Conservation (phyloP, 2,797 vertebrate genomes). For the Synaphobranchus kaupii region DNA sequence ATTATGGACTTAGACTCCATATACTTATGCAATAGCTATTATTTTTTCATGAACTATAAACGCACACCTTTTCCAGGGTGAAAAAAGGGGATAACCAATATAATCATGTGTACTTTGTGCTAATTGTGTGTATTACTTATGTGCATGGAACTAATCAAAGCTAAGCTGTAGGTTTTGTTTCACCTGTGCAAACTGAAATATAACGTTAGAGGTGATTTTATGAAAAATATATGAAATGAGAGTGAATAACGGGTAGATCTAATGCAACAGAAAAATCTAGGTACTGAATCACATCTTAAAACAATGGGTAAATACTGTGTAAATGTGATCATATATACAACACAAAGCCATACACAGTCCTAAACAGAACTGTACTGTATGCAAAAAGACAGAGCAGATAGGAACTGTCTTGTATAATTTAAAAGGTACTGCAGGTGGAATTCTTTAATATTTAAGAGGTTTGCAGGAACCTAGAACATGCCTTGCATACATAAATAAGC, state of each 20-base stretch:
- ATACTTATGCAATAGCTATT: not conserved
- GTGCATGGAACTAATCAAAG: not conserved
- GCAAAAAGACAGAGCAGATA: constrained; percentile 46
- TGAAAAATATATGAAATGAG: not conserved
- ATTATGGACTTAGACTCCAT: not conserved
- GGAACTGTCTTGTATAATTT: constrained; percentile 60
- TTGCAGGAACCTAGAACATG: constrained; percentile 59
- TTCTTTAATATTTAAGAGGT: constrained; percentile 73
- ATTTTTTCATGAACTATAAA: not conserved
- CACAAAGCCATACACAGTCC: not conserved
- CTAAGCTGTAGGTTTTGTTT: not conserved
- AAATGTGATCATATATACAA: not conserved
- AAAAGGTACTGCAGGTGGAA: constrained; percentile 69
- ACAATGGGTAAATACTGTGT: not conserved
- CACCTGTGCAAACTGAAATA: not conserved
- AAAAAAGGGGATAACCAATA: not conserved
- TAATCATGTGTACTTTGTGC: not conserved
- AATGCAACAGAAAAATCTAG: not conserved
- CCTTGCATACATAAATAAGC: constrained; percentile 63
- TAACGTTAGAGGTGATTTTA: not conserved
- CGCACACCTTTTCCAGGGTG: not conserved
- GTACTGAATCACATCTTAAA: not conserved
- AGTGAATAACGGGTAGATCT: not conserved
- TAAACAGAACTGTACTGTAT: not conserved
- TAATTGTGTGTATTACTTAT: not conserved